phyloP scores from a whole-genome alignment of 2,888 invertebrate genomes.

The Muscina levida region DNA sequence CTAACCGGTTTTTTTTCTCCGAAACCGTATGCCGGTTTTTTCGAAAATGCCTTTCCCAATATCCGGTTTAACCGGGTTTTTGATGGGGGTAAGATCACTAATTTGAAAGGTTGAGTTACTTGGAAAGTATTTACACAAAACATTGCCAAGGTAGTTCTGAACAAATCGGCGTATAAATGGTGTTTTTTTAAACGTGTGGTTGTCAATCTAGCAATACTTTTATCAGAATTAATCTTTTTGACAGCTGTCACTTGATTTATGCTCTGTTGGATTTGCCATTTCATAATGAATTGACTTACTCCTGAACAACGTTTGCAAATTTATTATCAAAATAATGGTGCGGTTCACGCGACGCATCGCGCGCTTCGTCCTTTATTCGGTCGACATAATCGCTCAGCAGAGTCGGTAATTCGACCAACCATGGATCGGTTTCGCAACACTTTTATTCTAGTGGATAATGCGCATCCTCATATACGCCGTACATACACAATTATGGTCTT shows the following conservation, averaged over 20 bases:
- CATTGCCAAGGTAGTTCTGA: no score
- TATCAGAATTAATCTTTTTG: no score
- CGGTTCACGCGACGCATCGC: background rate
- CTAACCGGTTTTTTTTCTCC: no score
- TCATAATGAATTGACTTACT: slow-evolving; percentile 12
- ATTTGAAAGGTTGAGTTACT: no score
- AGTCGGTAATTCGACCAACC: background rate
- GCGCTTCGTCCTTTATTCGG: background rate
- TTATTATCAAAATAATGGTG: slow-evolving; percentile 14
- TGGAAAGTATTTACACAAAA: no score
- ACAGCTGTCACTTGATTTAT: slow-evolving; percentile 4
- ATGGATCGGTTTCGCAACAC: slow-evolving; percentile 5
- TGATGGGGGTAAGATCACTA: no score
- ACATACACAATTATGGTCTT: no score
- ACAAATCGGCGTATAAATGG: no score
- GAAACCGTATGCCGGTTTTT: no score
- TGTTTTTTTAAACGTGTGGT: background rate
- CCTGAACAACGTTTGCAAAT: slow-evolving; percentile 8
- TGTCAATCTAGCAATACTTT: background rate
- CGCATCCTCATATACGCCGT: slow-evolving; percentile 19
- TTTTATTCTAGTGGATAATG: slow-evolving; percentile 16
- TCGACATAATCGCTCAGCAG: slow-evolving; percentile 17
- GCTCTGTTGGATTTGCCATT: slow-evolving; percentile 1
- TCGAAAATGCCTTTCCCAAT: no score
- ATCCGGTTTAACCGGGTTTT: no score